phyloP scores from a whole-genome alignment of 2,888 invertebrate species.

The Cyaniris semiargus region DNA sequence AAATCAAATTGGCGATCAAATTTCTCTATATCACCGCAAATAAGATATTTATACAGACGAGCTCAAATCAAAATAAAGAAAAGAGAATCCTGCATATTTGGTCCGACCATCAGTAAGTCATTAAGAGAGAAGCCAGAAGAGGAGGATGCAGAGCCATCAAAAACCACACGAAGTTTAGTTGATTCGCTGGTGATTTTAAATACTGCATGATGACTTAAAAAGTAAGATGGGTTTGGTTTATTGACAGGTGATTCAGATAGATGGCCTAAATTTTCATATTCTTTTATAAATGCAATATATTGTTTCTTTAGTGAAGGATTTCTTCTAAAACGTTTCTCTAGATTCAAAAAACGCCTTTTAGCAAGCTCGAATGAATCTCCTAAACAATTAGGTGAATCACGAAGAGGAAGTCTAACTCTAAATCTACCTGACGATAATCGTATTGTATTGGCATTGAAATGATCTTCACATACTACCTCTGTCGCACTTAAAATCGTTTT shows the following conservation, averaged over 20 bases:
- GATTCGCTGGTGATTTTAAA: background rate
- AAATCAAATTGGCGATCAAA: too few relatives aligned
- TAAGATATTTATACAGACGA: too few relatives aligned
- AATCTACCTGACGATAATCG: background rate
- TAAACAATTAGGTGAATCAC: conserved; percentile 1
- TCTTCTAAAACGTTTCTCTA: too few relatives aligned
- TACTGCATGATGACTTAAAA: conserved; percentile 1
- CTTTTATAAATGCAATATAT: background rate
- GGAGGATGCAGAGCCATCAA: conserved; percentile 9
- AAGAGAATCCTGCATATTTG: conserved; percentile 6
- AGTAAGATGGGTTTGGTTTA: background rate
- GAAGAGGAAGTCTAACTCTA: conserved; percentile 11
- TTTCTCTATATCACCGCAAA: too few relatives aligned
- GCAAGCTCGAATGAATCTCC: too few relatives aligned
- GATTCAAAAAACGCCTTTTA: too few relatives aligned
- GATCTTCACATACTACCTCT: conserved; percentile 31
- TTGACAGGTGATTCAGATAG: background rate
- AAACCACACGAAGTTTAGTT: background rate
- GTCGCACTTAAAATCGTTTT: conserved; percentile 28
- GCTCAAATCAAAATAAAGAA: background rate
- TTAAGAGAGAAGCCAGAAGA: conserved; percentile 5
- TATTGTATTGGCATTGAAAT: conserved; percentile 32
- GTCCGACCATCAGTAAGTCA: conserved; percentile 9
- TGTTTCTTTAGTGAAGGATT: too few relatives aligned
- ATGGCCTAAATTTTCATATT: conserved; percentile 33